phyloP scores from a whole-genome alignment of 2,888 invertebrate genomes.

The Allacma fusca region DNA sequence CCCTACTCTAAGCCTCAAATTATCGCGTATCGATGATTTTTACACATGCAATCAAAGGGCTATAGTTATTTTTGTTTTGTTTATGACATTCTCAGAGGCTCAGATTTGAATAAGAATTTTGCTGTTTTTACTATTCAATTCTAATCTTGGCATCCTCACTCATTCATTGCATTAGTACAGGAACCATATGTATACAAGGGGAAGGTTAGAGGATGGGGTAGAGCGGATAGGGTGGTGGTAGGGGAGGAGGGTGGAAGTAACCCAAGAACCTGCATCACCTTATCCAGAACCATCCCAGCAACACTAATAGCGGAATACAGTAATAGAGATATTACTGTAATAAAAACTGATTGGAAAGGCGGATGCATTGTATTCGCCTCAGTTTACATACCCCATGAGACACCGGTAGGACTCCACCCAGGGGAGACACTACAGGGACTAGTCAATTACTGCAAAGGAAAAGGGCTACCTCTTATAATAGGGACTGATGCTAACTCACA shows the following conservation, averaged over 20 bases:
- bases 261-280: not conserved
- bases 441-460: not conserved
- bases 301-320: not conserved
- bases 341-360: slow-evolving; percentile 6
- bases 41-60: too few species aligned
- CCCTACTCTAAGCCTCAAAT: too few species aligned
- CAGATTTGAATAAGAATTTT: too few species aligned
- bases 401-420: not conserved
- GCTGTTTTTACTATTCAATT: too few species aligned
- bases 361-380: slow-evolving; percentile 14
- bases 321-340: not conserved
- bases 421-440: not conserved
- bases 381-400: slow-evolving; percentile 18
- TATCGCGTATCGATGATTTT: too few species aligned
- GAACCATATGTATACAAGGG: not conserved
- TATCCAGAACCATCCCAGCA: not conserved
- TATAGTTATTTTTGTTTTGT: too few species aligned
- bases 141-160: too few species aligned
- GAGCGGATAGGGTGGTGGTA: not conserved
- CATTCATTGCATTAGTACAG: not conserved
- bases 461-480: slow-evolving; percentile 14
- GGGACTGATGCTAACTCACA: slow-evolving; percentile 42
- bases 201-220: not conserved
- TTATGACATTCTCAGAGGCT: too few species aligned
- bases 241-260: too few species aligned